phyloP scores from a whole-genome alignment of 1,140 invertebrate genomes.

The Rhagoletis zephyria region DNA sequence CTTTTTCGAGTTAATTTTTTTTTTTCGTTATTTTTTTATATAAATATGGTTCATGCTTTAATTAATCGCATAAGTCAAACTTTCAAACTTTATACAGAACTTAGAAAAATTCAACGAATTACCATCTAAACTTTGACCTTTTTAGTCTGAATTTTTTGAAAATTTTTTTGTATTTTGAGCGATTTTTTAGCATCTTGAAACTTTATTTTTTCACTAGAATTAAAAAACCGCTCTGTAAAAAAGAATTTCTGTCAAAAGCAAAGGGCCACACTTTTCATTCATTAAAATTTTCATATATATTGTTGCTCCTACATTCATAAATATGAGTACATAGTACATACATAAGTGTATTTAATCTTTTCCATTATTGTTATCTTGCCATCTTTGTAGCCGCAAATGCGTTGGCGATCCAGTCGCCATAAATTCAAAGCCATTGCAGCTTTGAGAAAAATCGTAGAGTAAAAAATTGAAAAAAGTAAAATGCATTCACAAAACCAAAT shows the following conservation, averaged over 20 bases:
- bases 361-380: neutral
- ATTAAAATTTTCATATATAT: neutral
- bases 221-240: neutral
- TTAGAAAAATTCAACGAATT: too few species aligned
- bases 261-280: slow-evolving; percentile 37
- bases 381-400: neutral
- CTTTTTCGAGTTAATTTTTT: too few species aligned
- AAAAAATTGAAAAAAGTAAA: neutral
- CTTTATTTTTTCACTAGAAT: neutral
- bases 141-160: too few species aligned
- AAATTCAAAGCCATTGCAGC: slow-evolving; percentile 2
- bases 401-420: slow-evolving; percentile 34
- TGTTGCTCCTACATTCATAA: neutral
- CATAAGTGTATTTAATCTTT: neutral
- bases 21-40: too few species aligned
- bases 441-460: neutral
- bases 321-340: neutral
- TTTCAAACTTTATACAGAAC: too few species aligned
- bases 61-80: too few species aligned
- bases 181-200: too few species aligned
- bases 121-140: too few species aligned
- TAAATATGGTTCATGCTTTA: too few species aligned
- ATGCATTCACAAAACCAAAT: slow-evolving; percentile 12
- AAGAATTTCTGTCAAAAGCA: neutral
- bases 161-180: too few species aligned